phyloP scores from a whole-genome alignment of 2,888 invertebrate genomes.

The Morinoia aosen region DNA sequence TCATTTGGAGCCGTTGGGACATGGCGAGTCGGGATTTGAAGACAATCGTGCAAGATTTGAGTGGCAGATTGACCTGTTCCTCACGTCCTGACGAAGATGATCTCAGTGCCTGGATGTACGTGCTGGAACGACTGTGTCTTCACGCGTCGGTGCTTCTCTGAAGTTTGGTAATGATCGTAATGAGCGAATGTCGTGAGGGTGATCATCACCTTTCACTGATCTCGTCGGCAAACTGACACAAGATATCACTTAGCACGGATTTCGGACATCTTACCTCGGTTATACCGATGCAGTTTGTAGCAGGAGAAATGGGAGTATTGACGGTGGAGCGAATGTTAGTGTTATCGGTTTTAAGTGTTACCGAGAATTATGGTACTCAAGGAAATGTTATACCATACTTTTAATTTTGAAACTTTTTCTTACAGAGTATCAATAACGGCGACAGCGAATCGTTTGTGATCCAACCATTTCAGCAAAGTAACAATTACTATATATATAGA shows the following conservation, averaged over 20 bases:
- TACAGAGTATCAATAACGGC: background rate
- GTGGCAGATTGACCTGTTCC: background rate
- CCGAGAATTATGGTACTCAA: background rate
- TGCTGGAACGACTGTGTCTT: background rate
- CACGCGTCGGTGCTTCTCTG: background rate
- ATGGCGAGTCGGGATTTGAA: background rate
- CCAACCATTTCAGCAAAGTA: too few relatives aligned
- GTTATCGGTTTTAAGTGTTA: background rate
- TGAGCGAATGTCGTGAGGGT: conserved; percentile 17
- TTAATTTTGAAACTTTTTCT: background rate
- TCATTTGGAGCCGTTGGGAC: background rate
- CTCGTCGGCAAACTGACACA: conserved; percentile 17
- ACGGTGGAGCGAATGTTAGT: background rate
- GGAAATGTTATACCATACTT: background rate
- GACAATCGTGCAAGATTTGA: background rate
- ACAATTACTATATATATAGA: background rate
- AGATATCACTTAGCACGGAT: background rate
- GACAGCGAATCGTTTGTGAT: background rate
- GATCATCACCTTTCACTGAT: conserved; percentile 17
- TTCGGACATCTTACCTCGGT: background rate
- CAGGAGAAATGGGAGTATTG: background rate
- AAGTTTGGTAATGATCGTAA: conserved; percentile 12
- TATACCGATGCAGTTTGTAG: background rate
- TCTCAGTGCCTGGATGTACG: background rate
- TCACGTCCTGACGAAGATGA: background rate